phyloP scores from a whole-genome alignment of 2,113 vertebrate genomes.

The Paramormyrops kingsleyae region DNA sequence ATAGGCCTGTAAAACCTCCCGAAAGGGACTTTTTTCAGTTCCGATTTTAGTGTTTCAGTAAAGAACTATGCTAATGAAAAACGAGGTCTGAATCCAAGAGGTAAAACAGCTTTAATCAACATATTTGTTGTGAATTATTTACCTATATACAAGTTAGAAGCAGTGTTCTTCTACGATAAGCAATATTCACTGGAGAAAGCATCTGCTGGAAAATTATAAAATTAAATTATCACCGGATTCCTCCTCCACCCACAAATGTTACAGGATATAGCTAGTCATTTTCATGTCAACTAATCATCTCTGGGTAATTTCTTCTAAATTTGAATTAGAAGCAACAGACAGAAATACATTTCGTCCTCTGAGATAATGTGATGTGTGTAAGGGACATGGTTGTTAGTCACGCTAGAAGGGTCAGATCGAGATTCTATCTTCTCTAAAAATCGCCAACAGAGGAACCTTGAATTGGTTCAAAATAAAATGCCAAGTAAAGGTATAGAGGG shows the following conservation, averaged over 20 bases:
- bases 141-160: not conserved
- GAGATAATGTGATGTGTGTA: slow-evolving; percentile 3
- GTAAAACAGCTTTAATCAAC: not conserved
- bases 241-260: not conserved
- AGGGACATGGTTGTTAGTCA: not conserved
- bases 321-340: not conserved
- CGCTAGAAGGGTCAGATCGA: not conserved
- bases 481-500: not conserved
- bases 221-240: not conserved
- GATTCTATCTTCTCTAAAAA: not conserved
- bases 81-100: not conserved
- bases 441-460: not conserved
- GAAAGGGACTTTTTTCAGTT: not conserved
- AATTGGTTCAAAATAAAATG: not conserved
- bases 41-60: not conserved
- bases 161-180: not conserved
- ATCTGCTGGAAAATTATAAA: not conserved
- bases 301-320: not conserved
- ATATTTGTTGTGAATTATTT: not conserved
- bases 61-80: not conserved
- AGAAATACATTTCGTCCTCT: not conserved
- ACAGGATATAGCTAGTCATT: not conserved
- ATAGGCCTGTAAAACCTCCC: not conserved
- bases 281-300: not conserved
- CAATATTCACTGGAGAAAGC: not conserved